Conservation (phyloP, 1,140 invertebrate genomes). For the Pseudomyrmex sp. region DNA sequence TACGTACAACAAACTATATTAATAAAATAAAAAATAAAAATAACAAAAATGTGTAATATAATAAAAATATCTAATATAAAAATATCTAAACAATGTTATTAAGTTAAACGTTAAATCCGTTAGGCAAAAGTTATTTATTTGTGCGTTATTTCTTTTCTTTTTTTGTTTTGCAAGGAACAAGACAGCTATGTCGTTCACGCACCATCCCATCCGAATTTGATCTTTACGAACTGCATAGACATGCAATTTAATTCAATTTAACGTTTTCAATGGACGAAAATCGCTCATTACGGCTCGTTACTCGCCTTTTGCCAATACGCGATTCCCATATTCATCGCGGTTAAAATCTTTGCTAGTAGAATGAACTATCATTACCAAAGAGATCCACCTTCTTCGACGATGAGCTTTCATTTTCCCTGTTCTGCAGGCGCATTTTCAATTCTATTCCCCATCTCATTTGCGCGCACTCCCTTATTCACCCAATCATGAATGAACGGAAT, state of each 20-base stretch:
- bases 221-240: neutral
- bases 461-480: slow-evolving; percentile 26
- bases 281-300: slow-evolving; percentile 55
- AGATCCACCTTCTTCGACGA: slow-evolving; percentile 34
- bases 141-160: neutral
- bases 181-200: neutral
- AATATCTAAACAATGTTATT: no score
- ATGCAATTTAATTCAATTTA: slow-evolving; percentile 63
- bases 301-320: slow-evolving; percentile 21
- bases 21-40: neutral
- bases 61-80: no score
- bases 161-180: neutral
- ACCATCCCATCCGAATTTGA: neutral
- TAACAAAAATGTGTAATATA: neutral
- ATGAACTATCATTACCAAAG: slow-evolving; percentile 60
- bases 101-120: no score
- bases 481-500: slow-evolving; percentile 21
- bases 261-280: slow-evolving; percentile 53
- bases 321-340: slow-evolving; percentile 23
- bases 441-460: slow-evolving; percentile 39
- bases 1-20: slow-evolving; percentile 1
- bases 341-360: slow-evolving; percentile 33
- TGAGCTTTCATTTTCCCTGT: slow-evolving; percentile 58
- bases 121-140: no score
- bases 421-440: slow-evolving; percentile 5